Base-by-base conservation (phyloP, 2,113 vertebrate species). In the Sisor rabdophorus region DNA sequence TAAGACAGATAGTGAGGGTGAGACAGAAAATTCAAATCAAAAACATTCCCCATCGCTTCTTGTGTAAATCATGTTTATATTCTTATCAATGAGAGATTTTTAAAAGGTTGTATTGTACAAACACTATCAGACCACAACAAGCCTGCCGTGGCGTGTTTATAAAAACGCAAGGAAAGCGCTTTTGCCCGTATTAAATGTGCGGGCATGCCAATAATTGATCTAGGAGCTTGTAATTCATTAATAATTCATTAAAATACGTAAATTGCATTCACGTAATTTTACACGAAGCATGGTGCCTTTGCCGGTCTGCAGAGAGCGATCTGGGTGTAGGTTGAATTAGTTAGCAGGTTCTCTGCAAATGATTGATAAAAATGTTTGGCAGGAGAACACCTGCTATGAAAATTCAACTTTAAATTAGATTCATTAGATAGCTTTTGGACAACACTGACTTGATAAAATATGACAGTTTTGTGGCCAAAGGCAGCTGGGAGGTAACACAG, bases 271-370 rank as follows among this genome's bases (percentile, higher is more conserved):
- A 30, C 5, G 63, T 54, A 63, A 54, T 40, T 24, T 26, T 52
- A 47, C 47, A n/a, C 50, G 7, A 7, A 36, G 40, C n/a, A n/a
- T n/a, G 28, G 44, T 44, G 3, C 32, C 32, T 44, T 44, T 9
- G 28, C 2, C 47, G 36, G 24, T 54, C 11, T 68, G 54, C n/a
- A 19, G 28, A 40, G 11, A 53, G 26, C 9, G 54, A 60, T 48
- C 78, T 26, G 22, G 26, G 58, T 40, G 52, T 20, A 24, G 75
- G 60, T 50, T 60, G 52, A 58, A 78, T 53, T 50, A 68, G 74
- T 54, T 56, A 73, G 67, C 87, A 87, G 87, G 86, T 85, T 75
- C 81, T 85, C 83, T 71, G 80, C 80, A 85, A 85, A 85, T 79
- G 79, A 79, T 85, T 75, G 77, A 81, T 82, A 70, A 83, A 84